Evolutionary conservation across 2,888 invertebrate genomes (phyloP).

Genomic region (Peribatodes rhomboidaria): DNA sequence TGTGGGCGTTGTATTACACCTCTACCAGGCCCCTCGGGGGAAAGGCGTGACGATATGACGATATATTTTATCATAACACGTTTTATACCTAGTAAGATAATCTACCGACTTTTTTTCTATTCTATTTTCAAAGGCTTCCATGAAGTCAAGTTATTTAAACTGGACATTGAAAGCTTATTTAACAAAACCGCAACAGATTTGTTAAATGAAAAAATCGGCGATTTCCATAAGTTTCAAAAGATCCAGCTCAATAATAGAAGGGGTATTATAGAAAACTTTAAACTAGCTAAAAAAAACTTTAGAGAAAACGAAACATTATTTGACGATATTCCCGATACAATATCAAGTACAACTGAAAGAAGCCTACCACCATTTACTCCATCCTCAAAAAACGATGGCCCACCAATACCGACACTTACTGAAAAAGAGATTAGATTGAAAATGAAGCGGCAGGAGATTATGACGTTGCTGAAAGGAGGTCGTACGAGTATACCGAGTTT

Average conservation of each 20-base stretch:
- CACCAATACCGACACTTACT: not conserved
- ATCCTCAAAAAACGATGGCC: not conserved
- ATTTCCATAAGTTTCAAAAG: not conserved
- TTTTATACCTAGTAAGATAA: no score
- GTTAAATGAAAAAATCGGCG: slow-evolving; percentile 2
- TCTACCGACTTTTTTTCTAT: no score
- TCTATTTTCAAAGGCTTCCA: not conserved
- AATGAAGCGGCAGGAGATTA: not conserved
- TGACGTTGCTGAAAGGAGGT: not conserved
- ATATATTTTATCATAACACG: no score
- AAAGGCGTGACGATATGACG: no score
- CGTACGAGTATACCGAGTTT: slow-evolving; percentile 5
- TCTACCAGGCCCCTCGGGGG: no score
- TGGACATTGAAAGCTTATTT: not conserved
- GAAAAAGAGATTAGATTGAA: not conserved
- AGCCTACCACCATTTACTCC: not conserved
- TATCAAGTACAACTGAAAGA: slow-evolving; percentile 6
- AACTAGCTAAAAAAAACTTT: not conserved
- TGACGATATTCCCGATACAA: not conserved
- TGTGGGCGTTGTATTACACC: no score
- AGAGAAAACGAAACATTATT: not conserved
- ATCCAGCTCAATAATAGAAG: not conserved
- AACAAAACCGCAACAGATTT: not conserved
- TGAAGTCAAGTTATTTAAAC: not conserved
- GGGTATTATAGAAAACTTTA: not conserved